phyloP scores from a whole-genome alignment of 2,113 vertebrate species.

The Trematomus loennbergii region DNA sequence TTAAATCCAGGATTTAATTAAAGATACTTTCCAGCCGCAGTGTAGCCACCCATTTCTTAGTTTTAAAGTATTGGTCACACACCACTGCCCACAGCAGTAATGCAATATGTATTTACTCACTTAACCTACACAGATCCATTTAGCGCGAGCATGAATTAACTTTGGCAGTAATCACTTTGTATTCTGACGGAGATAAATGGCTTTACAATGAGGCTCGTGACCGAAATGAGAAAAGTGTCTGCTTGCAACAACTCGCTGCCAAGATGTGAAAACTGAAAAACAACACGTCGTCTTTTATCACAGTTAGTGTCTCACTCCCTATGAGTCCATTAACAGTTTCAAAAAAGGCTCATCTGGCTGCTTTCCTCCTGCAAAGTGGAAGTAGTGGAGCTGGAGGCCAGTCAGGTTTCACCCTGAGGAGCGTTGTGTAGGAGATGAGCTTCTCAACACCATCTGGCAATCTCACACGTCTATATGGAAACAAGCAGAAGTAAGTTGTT shows the following conservation, averaged over 20 bases:
- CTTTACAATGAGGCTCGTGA: background rate
- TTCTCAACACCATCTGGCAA: constrained; percentile 61
- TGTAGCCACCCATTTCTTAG: constrained; percentile 8
- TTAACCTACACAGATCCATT: constrained; percentile 42
- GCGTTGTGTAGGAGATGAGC: constrained; percentile 45
- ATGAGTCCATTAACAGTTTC: constrained; percentile 40
- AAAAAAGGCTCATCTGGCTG: constrained; percentile 16
- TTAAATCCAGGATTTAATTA: constrained; percentile 16
- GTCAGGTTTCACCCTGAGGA: constrained; percentile 21
- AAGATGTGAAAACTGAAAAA: constrained; percentile 27
- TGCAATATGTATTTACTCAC: constrained; percentile 49
- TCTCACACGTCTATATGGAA: constrained; percentile 27
- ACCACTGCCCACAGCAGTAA: constrained; percentile 26
- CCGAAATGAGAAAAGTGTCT: constrained; percentile 8
- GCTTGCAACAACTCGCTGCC: constrained; percentile 1
- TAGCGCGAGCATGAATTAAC: constrained; percentile 37
- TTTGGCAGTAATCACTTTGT: constrained; percentile 36
- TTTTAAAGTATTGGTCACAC: constrained; percentile 31
- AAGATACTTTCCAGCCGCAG: constrained; percentile 1
- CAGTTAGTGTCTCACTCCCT: constrained; percentile 37
- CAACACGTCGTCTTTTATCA: constrained; percentile 33
- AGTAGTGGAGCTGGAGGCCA: constrained; percentile 45
- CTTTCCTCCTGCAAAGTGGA: constrained; percentile 18
- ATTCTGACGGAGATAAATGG: constrained; percentile 26
- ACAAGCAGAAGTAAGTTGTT: constrained; percentile 22